Conservation (phyloP, 2,888 invertebrate species). For the Heliconius ethilla region DNA sequence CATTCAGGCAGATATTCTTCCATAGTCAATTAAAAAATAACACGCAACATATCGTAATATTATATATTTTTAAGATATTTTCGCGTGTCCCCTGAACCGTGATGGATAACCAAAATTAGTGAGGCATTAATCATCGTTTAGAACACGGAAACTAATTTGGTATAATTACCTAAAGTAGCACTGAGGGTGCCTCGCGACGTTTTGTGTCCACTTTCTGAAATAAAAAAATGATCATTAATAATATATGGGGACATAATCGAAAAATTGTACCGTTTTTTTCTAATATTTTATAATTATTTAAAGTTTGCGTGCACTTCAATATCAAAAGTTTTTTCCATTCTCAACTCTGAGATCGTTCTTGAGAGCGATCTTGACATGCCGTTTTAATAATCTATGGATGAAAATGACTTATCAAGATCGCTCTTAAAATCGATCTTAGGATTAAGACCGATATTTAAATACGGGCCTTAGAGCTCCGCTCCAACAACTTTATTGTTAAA, state of each 20-base stretch:
- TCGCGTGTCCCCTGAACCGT: slow-evolving; percentile 51
- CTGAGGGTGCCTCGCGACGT: slow-evolving; percentile 7
- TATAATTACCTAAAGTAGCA: slow-evolving; percentile 13
- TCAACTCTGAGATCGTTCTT: no score
- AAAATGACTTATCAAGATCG: no score
- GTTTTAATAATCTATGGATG: no score
- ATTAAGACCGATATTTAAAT: no score
- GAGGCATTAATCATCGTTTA: slow-evolving; percentile 19
- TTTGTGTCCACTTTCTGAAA: slow-evolving; percentile 5
- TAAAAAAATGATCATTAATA: slow-evolving; percentile 24
- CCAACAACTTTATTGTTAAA: no score
- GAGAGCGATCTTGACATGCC: no score
- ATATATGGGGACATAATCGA: neutral
- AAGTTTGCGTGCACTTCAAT: no score
- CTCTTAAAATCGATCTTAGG: no score
- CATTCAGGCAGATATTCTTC: no score
- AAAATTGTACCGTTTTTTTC: neutral
- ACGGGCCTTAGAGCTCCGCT: no score
- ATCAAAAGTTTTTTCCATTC: no score
- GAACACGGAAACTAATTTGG: slow-evolving; percentile 16
- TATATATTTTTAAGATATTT: slow-evolving; percentile 40
- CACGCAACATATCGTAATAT: neutral
- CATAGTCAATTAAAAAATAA: neutral
- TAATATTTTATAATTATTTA: neutral
- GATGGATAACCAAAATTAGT: slow-evolving; percentile 54